Evolutionary conservation across 2,797 vertebrate genomes (phyloP).

Genomic region (Lophius americanus): DNA sequence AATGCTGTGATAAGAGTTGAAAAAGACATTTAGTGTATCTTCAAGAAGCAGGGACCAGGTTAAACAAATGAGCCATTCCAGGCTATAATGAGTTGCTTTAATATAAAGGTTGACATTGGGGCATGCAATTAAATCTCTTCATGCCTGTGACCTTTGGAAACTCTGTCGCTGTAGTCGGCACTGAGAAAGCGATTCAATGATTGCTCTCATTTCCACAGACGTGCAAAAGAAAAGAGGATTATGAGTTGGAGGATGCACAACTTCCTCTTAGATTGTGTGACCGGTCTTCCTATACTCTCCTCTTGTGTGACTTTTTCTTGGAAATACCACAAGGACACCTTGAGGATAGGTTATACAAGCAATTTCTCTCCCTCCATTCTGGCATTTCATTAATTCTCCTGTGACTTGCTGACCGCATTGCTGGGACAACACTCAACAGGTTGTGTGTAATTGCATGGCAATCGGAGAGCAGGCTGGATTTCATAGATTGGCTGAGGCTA

Average conservation of each 20-base stretch:
- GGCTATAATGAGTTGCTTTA: slow-evolving; percentile 64
- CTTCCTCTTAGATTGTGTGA: slow-evolving; percentile 45
- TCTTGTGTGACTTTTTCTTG: slow-evolving; percentile 71
- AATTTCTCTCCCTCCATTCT: slow-evolving; percentile 81
- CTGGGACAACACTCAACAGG: slow-evolving; percentile 84
- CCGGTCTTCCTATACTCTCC: slow-evolving; percentile 48
- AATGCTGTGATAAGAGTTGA: background rate
- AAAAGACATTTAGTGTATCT: slow-evolving; percentile 11
- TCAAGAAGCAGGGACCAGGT: slow-evolving; percentile 30
- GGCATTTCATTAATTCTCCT: slow-evolving; percentile 85
- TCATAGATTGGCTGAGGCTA: slow-evolving; percentile 69
- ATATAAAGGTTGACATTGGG: slow-evolving; percentile 52
- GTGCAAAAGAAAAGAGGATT: slow-evolving; percentile 34
- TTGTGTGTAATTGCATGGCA: slow-evolving; percentile 83
- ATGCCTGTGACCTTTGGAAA: slow-evolving; percentile 65
- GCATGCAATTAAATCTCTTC: slow-evolving; percentile 63
- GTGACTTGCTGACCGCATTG: slow-evolving; percentile 79
- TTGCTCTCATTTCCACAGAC: slow-evolving; percentile 51
- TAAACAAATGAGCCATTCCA: slow-evolving; percentile 43
- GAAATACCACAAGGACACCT: slow-evolving; percentile 84
- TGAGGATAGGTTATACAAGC: slow-evolving; percentile 81
- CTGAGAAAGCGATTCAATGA: slow-evolving; percentile 32
- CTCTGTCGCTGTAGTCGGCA: slow-evolving; percentile 9
- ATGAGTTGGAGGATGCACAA: slow-evolving; percentile 54
- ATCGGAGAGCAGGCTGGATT: slow-evolving; percentile 66